Percentiles rank a stretch among this genome's conserved stretches.
These are phyloP conservation scores for Hydraecia micacea DNA, from an alignment of 2,888 invertebrate genomes.

Conservation along the genomic window DNA sequence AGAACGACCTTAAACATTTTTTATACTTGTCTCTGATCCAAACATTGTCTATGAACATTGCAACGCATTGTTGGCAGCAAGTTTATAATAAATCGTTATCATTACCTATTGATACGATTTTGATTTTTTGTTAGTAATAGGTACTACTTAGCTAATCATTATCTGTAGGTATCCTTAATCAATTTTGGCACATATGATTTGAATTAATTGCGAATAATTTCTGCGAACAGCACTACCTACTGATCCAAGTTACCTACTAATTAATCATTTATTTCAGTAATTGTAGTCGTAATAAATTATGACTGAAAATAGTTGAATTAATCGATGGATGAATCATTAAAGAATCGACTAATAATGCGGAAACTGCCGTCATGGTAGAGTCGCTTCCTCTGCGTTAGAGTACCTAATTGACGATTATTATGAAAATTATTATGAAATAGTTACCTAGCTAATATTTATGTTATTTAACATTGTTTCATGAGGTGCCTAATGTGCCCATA, in stretches of 20 bases:
- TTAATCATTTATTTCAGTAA: neutral
- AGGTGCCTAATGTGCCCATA: neutral
- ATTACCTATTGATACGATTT: neutral
- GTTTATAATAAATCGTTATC: neutral
- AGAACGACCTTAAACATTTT: constrained; percentile 42
- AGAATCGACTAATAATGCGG: neutral
- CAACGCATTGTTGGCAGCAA: neutral
- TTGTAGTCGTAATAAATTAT: neutral
- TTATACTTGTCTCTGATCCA: constrained; percentile 5
- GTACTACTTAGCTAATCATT: neutral
- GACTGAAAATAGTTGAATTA: neutral
- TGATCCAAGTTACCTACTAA: neutral
- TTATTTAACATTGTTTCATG: neutral
- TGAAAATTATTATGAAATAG: neutral
- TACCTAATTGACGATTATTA: neutral
- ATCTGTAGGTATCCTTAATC: neutral
- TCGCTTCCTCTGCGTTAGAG: neutral
- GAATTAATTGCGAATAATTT: neutral
- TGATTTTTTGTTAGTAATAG: neutral
- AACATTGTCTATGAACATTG: constrained; percentile 2
- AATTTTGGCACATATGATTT: neutral
- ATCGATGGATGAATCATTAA: neutral
- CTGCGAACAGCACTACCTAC: neutral
- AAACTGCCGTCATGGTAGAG: neutral
- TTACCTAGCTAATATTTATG: neutral